Evolutionary conservation across 23 tunicate genomes (phyloP).

Genomic region (Botrylloides violaceus): DNA sequence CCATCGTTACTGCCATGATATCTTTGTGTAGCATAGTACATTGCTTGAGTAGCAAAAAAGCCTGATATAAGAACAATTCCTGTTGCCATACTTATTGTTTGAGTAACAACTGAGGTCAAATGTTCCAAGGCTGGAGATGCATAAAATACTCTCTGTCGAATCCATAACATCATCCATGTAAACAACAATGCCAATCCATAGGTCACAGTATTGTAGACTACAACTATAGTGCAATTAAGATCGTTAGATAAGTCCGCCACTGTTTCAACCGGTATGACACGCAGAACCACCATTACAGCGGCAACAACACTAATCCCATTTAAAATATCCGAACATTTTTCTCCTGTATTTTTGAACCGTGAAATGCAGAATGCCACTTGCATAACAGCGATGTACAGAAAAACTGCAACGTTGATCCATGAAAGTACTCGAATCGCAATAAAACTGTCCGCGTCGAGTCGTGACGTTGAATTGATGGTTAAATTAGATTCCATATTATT

Average conservation of each 20-base stretch:
- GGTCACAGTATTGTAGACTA: background rate
- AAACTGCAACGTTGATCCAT: background rate
- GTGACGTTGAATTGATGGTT: background rate
- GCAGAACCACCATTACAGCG: background rate
- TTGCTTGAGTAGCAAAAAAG: background rate
- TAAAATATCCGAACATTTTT: background rate
- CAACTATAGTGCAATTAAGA: background rate
- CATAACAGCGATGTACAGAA: background rate
- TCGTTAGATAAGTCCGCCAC: background rate
- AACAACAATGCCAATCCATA: conserved; percentile 1
- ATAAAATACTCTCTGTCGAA: conserved; percentile 8
- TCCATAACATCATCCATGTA: conserved; percentile 3
- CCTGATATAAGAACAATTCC: conserved; percentile 11
- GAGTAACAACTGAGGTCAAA: background rate
- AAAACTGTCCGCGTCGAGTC: background rate
- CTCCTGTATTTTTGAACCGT: background rate
- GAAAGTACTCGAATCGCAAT: background rate
- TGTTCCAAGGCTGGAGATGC: background rate
- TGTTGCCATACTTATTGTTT: background rate
- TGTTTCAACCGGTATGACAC: conserved; percentile 6
- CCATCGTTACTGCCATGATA: conserved; percentile 9
- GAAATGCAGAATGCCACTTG: background rate
- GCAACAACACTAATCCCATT: background rate
- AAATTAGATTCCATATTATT: background rate
- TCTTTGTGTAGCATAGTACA: background rate